A percentile compares a stretch with the other conserved stretches of the same genome.
Conservation (phyloP, 2,797 vertebrate genomes). For the Molossus molossus region DNA sequence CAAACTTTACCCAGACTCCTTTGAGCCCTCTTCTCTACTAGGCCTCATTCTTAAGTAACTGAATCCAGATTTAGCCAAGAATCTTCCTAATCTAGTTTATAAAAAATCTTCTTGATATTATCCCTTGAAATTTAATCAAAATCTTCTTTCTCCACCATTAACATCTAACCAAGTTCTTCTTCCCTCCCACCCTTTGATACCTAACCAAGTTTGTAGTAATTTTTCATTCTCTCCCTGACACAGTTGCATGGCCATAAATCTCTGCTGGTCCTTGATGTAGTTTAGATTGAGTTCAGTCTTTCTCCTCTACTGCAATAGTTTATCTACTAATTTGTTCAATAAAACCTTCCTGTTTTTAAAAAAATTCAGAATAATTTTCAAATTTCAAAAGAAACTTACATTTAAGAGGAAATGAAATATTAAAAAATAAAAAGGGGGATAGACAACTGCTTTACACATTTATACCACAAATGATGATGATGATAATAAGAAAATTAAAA, state of each 20-base stretch:
- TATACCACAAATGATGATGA: background rate
- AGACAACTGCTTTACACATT: background rate
- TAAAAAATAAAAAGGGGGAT: background rate
- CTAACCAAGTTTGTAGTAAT: background rate
- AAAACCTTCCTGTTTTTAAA: background rate
- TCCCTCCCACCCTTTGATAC: background rate
- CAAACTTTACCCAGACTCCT: background rate
- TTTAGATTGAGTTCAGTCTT: background rate
- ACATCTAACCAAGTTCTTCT: background rate
- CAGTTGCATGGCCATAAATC: background rate
- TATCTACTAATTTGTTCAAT: background rate
- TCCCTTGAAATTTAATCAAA: background rate
- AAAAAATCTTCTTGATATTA: background rate
- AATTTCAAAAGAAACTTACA: background rate
- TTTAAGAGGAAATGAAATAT: background rate
- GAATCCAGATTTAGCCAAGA: background rate
- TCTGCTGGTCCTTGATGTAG: background rate
- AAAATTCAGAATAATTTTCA: background rate
- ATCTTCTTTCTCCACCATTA: background rate
- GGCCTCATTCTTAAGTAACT: background rate
- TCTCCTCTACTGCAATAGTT: background rate
- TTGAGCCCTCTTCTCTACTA: background rate
- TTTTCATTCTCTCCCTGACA: background rate
- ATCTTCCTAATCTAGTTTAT: background rate
- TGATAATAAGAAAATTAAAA: background rate